Evolutionary conservation across 2,888 invertebrate genomes (phyloP).

Genomic region (Iselma pallidipennis): DNA sequence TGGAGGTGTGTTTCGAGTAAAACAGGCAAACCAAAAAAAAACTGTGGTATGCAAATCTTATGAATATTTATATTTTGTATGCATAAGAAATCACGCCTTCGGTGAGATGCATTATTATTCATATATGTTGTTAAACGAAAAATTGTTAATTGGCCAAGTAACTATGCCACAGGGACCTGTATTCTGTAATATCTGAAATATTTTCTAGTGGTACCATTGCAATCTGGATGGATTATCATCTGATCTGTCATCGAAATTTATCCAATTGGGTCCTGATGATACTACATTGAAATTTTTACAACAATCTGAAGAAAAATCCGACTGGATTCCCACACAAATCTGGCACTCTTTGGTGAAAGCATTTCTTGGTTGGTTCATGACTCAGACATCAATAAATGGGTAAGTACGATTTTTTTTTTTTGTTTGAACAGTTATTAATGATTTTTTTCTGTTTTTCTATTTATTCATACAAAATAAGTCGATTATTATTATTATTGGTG

Average conservation of each 20-base stretch:
- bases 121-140: slow-evolving; percentile 38
- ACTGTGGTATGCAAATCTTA: slow-evolving; percentile 37
- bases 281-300: slow-evolving; percentile 76
- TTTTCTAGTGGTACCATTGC: slow-evolving; percentile 74
- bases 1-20: slow-evolving; percentile 49
- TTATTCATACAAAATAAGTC: not conserved
- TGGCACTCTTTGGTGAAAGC: slow-evolving; percentile 87
- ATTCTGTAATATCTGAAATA: slow-evolving; percentile 15
- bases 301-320: slow-evolving; percentile 76
- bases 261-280: slow-evolving; percentile 70
- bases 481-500: not conserved
- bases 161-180: slow-evolving; percentile 31
- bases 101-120: slow-evolving; percentile 52
- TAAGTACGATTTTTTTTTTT: too few relatives aligned
- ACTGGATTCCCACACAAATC: slow-evolving; percentile 85
- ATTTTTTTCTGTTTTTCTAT: not conserved
- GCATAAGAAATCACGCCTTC: slow-evolving; percentile 52
- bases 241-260: slow-evolving; percentile 63
- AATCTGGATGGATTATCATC: slow-evolving; percentile 61
- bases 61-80: slow-evolving; percentile 53
- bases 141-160: slow-evolving; percentile 39
- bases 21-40: slow-evolving; percentile 28
- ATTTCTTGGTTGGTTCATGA: slow-evolving; percentile 88
- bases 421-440: not conserved
- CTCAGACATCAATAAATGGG: slow-evolving; percentile 95